A percentile compares a stretch with the other conserved stretches of the same genome.
Evolutionary conservation across 2,888 invertebrate species (phyloP).

Genomic region (Tetropium fuscum): DNA sequence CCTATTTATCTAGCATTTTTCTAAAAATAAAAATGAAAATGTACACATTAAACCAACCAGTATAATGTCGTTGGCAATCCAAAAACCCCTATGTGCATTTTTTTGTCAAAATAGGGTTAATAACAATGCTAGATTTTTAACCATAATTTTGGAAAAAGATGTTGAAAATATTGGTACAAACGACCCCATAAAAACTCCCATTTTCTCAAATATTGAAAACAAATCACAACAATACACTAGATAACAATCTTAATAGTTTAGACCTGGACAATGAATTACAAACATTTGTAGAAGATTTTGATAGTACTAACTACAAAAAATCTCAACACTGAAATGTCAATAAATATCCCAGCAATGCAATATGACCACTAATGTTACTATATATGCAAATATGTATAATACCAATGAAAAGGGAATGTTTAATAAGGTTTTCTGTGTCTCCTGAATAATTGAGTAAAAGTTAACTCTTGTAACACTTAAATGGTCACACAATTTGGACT

Average conservation of each 20-base stretch:
- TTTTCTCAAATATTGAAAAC: background rate
- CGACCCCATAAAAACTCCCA: background rate
- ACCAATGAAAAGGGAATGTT: too few species aligned
- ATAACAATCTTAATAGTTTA: slow-evolving; percentile 1
- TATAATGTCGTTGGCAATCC: background rate
- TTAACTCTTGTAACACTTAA: too few species aligned
- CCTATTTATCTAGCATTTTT: too few species aligned
- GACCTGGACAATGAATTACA: background rate
- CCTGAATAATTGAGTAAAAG: too few species aligned
- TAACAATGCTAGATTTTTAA: background rate
- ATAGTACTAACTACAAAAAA: background rate
- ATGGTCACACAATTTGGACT: too few species aligned
- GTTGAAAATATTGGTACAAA: background rate
- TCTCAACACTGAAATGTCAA: background rate
- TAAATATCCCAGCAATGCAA: background rate
- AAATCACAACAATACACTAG: background rate
- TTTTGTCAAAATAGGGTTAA: background rate
- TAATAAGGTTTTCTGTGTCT: too few species aligned
- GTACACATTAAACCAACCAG: too few species aligned
- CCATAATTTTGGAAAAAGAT: background rate
- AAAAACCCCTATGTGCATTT: background rate
- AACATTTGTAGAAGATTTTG: slow-evolving; percentile 3
- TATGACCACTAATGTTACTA: background rate
- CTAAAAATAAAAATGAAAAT: too few species aligned
- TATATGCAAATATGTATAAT: background rate